Evolutionary conservation across 2,113 vertebrate species (phyloP).

Genomic region (Cyanoderma ruficeps): DNA sequence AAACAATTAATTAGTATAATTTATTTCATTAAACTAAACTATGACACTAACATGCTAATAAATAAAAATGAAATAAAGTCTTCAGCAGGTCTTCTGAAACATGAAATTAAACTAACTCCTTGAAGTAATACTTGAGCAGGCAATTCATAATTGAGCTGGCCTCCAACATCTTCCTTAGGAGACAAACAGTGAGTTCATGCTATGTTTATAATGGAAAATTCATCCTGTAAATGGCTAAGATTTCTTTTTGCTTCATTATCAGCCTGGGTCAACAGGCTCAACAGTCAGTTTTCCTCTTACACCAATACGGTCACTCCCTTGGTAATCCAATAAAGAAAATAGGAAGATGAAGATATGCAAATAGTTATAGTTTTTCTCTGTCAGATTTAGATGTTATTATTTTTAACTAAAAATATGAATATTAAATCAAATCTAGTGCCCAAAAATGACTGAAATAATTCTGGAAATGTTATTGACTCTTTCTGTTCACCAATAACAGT

Average conservation of each 20-base stretch:
- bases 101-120: not conserved
- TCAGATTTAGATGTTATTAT: not conserved
- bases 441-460: not conserved
- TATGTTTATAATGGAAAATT: not conserved
- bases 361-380: not conserved
- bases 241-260: not conserved
- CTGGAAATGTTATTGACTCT: not conserved
- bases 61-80: not conserved
- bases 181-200: not conserved
- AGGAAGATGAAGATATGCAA: not conserved
- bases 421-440: not conserved
- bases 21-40: not conserved
- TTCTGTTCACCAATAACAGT: not conserved
- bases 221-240: not conserved
- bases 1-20: not conserved
- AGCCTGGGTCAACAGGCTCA: not conserved
- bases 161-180: not conserved
- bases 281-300: not conserved
- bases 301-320: fast-evolving
- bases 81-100: not conserved
- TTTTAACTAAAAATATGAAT: not conserved
- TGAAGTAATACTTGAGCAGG: not conserved
- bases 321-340: not conserved
- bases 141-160: not conserved
- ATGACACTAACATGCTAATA: not conserved